phyloP scores from a whole-genome alignment of 2,888 invertebrate species.

The Lydus trimaculatus region DNA sequence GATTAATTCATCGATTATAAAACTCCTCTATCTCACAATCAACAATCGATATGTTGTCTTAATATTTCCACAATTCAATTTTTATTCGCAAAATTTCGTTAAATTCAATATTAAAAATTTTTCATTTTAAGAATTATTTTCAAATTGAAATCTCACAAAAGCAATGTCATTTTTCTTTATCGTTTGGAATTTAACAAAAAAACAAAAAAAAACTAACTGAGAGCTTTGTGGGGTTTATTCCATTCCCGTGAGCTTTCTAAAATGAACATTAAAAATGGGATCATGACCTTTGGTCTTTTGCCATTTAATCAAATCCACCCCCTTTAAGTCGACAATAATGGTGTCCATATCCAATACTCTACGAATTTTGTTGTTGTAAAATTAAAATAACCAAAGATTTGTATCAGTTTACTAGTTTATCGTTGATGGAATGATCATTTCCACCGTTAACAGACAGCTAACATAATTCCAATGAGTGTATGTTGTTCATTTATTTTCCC shows the following conservation, averaged over 20 bases:
- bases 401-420: not conserved
- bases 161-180: not conserved
- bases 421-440: not conserved
- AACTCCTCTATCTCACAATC: too few species aligned
- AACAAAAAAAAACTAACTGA: not conserved
- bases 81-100: too few species aligned
- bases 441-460: not conserved
- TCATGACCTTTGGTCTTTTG: not conserved
- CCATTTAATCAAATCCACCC: not conserved
- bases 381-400: too few species aligned
- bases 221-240: not conserved
- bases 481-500: not conserved
- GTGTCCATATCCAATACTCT: not conserved
- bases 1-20: slow-evolving; percentile 21
- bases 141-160: not conserved
- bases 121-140: not conserved
- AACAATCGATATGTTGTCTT: too few species aligned
- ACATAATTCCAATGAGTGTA: not conserved
- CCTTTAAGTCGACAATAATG: not conserved
- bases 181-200: not conserved
- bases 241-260: not conserved
- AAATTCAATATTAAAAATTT: too few species aligned
- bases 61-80: too few species aligned
- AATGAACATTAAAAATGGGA: not conserved
- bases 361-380: too few species aligned